Evolutionary conservation across 1,140 invertebrate species (phyloP).

Genomic region (Penaeus vannamei): DNA sequence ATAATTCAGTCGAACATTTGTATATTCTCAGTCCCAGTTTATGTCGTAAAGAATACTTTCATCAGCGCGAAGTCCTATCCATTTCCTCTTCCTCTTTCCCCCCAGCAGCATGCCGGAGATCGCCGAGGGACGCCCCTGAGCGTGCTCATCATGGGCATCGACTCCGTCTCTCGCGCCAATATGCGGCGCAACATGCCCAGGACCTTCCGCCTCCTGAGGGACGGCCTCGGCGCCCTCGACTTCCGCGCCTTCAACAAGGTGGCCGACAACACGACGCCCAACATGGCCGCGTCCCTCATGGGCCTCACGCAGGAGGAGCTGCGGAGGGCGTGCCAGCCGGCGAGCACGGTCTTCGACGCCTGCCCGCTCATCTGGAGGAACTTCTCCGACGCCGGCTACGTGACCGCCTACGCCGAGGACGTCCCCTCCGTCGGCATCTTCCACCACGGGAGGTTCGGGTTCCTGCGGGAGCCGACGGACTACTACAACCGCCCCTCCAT

Average conservation of each 20-base stretch:
- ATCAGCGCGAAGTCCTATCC: too few species aligned
- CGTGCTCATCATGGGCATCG: constrained; percentile 75
- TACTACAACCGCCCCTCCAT: too few species aligned
- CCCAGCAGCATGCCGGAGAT: too few species aligned
- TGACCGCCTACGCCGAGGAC: constrained; percentile 74
- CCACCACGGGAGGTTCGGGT: constrained; percentile 73
- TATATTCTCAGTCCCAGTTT: too few species aligned
- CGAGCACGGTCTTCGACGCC: constrained; percentile 70
- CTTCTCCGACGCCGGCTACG: constrained; percentile 72
- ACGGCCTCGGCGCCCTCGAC: constrained; percentile 70
- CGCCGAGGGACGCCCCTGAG: neutral
- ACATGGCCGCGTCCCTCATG: constrained; percentile 71
- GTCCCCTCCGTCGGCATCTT: constrained; percentile 73
- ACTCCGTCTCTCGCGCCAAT: constrained; percentile 70
- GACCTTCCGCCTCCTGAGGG: constrained; percentile 72
- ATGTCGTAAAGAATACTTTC: too few species aligned
- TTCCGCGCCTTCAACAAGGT: constrained; percentile 72
- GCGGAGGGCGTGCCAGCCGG: constrained; percentile 24
- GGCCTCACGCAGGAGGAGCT: constrained; percentile 66
- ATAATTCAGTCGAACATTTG: too few species aligned
- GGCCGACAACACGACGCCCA: constrained; percentile 68
- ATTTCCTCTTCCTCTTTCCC: too few species aligned
- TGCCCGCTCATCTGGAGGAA: constrained; percentile 74
- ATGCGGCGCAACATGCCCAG: constrained; percentile 75
- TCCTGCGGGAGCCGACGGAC: constrained; percentile 69